A percentile compares a stretch with the other conserved stretches of the same genome.
phyloP scores from a whole-genome alignment of 2,113 vertebrate species.

The Eurystomus gularis region DNA sequence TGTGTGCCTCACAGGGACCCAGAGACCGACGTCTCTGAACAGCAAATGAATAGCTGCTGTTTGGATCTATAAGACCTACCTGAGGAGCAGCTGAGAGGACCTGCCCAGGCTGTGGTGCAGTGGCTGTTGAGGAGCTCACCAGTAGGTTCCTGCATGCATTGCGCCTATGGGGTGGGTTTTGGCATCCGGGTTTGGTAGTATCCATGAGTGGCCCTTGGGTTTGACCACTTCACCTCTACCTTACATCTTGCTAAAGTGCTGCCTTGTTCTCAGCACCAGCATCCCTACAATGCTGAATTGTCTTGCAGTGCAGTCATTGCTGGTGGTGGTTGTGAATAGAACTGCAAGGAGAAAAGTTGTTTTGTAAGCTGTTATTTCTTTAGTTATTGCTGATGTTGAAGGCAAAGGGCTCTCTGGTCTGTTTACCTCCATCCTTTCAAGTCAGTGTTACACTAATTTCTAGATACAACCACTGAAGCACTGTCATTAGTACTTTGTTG shows the following conservation, averaged over 20 bases:
- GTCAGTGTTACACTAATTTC: not conserved
- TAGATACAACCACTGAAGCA: not conserved
- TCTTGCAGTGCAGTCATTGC: not conserved
- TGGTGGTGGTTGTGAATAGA: not conserved
- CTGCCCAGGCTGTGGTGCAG: accelerated
- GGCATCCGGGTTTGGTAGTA: not conserved
- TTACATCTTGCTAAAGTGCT: not conserved
- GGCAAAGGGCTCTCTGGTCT: not conserved
- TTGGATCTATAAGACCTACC: not conserved
- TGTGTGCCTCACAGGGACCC: accelerated
- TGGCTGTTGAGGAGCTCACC: accelerated
- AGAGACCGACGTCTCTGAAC: too few relatives aligned
- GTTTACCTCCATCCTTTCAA: not conserved
- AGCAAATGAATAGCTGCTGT: not conserved
- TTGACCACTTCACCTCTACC: not conserved
- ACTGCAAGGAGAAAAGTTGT: not conserved
- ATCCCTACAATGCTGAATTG: not conserved
- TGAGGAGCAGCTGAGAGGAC: not conserved
- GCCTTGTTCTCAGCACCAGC: not conserved
- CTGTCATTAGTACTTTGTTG: not conserved
- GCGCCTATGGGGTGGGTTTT: not conserved
- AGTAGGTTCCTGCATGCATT: not conserved
- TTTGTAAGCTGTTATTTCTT: not conserved
- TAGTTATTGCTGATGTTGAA: not conserved
- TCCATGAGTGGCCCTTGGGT: not conserved